Evolutionary conservation across 2,888 invertebrate genomes (phyloP).

Genomic region (Polydrusus cervinus): DNA sequence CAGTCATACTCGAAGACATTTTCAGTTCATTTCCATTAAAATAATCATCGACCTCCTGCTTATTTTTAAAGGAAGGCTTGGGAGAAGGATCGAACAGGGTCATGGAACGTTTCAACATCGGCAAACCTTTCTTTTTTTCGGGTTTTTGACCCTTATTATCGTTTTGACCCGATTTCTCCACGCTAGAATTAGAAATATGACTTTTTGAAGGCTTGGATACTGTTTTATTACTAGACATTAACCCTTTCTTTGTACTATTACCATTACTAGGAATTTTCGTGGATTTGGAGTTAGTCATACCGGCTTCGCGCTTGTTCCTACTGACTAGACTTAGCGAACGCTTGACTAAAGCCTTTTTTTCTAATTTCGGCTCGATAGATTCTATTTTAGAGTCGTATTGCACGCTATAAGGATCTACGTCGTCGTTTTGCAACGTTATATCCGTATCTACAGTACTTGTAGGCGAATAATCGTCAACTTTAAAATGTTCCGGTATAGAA

Average conservation of each 20-base stretch:
- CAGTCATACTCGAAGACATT: slow-evolving; percentile 58
- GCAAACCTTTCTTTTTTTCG: slow-evolving; percentile 65
- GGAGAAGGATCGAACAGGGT: slow-evolving; percentile 73
- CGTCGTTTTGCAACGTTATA: slow-evolving; percentile 57
- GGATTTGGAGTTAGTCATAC: slow-evolving; percentile 23
- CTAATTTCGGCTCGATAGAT: slow-evolving; percentile 47
- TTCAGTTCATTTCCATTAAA: slow-evolving; percentile 69
- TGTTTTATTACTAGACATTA: slow-evolving; percentile 24
- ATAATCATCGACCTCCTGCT: slow-evolving; percentile 65
- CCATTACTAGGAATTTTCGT: slow-evolving; percentile 8
- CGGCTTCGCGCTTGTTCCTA: slow-evolving; percentile 49
- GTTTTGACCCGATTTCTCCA: slow-evolving; percentile 35
- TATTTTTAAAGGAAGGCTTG: slow-evolving; percentile 66
- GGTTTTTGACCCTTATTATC: slow-evolving; percentile 32
- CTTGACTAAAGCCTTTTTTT: slow-evolving; percentile 54
- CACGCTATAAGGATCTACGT: slow-evolving; percentile 68
- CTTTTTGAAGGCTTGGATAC: slow-evolving; percentile 45
- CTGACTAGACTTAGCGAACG: slow-evolving; percentile 54
- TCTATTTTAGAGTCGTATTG: slow-evolving; percentile 70
- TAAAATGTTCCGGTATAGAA: slow-evolving; percentile 72
- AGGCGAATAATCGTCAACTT: slow-evolving; percentile 62
- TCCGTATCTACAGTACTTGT: slow-evolving; percentile 62
- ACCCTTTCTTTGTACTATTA: slow-evolving; percentile 26
- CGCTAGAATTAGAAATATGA: slow-evolving; percentile 50
- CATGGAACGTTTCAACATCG: slow-evolving; percentile 75